These are phyloP conservation scores for Cerastoderma edule DNA, from an alignment of 2,888 invertebrate species.

Conservation along the genomic window DNA sequence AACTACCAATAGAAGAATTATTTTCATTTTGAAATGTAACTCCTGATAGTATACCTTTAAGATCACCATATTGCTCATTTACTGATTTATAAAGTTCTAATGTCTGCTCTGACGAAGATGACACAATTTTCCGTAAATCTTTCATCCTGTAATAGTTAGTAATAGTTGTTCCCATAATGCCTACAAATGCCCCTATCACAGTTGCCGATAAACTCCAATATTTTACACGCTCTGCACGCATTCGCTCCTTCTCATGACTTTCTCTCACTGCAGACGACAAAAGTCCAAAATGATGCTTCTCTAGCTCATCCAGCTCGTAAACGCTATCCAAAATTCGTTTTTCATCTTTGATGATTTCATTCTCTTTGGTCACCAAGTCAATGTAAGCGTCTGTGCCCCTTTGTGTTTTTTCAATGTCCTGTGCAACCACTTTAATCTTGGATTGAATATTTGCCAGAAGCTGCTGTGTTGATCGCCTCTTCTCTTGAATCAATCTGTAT, in stretches of 20 bases:
- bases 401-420: conserved; percentile 90
- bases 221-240: conserved; percentile 92
- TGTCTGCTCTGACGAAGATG: conserved; percentile 71
- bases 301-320: conserved; percentile 89
- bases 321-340: conserved; percentile 86
- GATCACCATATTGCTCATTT: conserved; percentile 64
- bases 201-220: conserved; percentile 92
- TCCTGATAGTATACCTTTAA: background rate
- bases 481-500: conserved; percentile 76
- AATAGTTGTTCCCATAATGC: conserved; percentile 88
- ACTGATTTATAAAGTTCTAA: conserved; percentile 59
- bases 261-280: conserved; percentile 91
- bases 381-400: conserved; percentile 91
- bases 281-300: conserved; percentile 88
- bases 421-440: conserved; percentile 88
- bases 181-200: conserved; percentile 87
- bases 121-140: conserved; percentile 87
- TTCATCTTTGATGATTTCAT: conserved; percentile 82
- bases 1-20: background rate
- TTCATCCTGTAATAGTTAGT: conserved; percentile 88
- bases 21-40: background rate
- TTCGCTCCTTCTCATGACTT: conserved; percentile 92
- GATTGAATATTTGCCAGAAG: conserved; percentile 72
- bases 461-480: conserved; percentile 74
- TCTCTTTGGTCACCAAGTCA: conserved; percentile 88